A percentile compares a stretch with the other conserved stretches of the same genome.
These are phyloP conservation scores for Seriola aureovittata DNA, from an alignment of 2,113 vertebrate genomes.

Conservation along the genomic window DNA sequence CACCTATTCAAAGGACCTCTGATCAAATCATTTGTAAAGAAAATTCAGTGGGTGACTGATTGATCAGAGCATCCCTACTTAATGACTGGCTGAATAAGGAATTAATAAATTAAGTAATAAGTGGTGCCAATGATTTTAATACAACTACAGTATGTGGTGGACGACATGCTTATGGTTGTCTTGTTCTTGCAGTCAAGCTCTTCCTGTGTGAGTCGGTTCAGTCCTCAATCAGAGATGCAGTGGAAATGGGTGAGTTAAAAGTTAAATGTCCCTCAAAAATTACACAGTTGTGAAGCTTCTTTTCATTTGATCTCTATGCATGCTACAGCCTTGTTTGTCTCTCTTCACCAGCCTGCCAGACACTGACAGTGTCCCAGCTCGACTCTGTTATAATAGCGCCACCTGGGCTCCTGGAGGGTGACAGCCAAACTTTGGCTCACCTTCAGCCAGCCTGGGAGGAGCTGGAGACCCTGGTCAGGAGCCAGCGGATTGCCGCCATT, in stretches of 20 bases:
- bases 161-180: neutral
- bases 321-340: neutral
- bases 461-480: constrained; percentile 91
- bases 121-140: neutral
- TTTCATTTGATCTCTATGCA: neutral
- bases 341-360: constrained; percentile 86
- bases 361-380: constrained; percentile 92
- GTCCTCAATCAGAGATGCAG: constrained; percentile 90
- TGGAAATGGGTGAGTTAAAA: constrained; percentile 90
- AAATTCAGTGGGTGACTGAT: neutral
- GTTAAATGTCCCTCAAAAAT: neutral
- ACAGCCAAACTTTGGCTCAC: constrained; percentile 87
- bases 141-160: neutral
- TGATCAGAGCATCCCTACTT: neutral
- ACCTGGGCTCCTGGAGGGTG: constrained; percentile 87
- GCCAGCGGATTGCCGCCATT: constrained; percentile 91
- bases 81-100: neutral
- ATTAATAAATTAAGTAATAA: neutral
- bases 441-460: constrained; percentile 95
- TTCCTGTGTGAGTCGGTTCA: constrained; percentile 90
- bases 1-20: neutral
- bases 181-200: constrained; percentile 89
- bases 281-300: neutral
- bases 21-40: neutral
- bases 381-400: constrained; percentile 97